Evolutionary conservation across 2,888 invertebrate species (phyloP), one percentile per base, ranked within the genome.

Genomic region (Adelognathus sp.): DNA sequence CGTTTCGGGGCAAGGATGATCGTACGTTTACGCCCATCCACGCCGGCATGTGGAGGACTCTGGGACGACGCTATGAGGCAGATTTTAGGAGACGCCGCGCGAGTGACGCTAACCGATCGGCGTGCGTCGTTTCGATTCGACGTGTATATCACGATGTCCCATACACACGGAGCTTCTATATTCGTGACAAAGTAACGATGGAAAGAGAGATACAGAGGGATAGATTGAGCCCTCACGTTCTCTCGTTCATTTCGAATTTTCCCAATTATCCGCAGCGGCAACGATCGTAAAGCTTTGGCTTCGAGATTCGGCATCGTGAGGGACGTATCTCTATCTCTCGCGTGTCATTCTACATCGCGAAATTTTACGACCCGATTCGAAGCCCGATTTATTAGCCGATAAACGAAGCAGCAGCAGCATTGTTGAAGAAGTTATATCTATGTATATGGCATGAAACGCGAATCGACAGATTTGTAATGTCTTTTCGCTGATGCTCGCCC

Each of bases 211-310:
- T n/a, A n/a, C n/a, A n/a, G n/a, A n/a, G n/a, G n/a, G n/a, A n/a
- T n/a, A n/a, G n/a, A n/a, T n/a, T n/a, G 50, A n/a, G 24, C 44
- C 52, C 16, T 29, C 66, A 56, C 74, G 73, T 60, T 41, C 73
- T 71, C 71, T 61, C 76, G 69, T 74, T 76, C 79, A 75, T 79
- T 67, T 74, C 79, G 56, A 82, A 79, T 81, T 72, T 76, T 67
- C 56, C 74, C 81, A 81, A 81, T 81, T 80, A 80, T 80, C 66
- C 71, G n/a, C n/a, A n/a, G n/a, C 46, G 50, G 46, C 21, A 56
- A 29, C 46, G 71, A 73, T 81, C 82, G 81, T 82, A 82, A 82
- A 81, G 46, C 56, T 41, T n/a, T 24, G n/a, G 69, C n/a, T 41
- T 36, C 36, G 27, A 50, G 70, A 60, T 39, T 67, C 31, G 31